These are phyloP conservation scores for Alectura lathami DNA, from an alignment of 2,113 vertebrate species.

Conservation along the genomic window DNA sequence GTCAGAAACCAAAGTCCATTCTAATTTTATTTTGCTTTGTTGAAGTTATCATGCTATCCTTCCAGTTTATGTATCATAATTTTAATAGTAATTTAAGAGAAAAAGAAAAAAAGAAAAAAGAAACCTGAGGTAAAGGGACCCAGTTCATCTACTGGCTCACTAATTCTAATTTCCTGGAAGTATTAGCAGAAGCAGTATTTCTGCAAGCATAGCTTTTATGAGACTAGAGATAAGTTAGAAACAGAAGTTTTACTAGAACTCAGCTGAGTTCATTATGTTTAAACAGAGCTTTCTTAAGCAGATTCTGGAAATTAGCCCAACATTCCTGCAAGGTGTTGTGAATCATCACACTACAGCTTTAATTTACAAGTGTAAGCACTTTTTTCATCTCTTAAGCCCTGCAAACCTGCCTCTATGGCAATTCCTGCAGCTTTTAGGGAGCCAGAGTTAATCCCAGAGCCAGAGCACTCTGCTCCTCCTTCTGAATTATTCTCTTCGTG, in stretches of 20 bases:
- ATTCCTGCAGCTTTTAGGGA: background rate
- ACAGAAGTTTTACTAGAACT: background rate
- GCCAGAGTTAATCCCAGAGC: background rate
- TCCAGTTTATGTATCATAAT: rapidly evolving
- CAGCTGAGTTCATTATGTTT: background rate
- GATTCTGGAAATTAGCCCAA: background rate
- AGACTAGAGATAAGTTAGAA: background rate
- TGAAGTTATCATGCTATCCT: background rate
- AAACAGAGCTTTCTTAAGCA: background rate
- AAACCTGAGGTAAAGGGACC: background rate
- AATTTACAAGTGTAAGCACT: background rate
- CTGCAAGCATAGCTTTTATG: background rate
- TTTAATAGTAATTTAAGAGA: background rate
- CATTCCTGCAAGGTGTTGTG: background rate
- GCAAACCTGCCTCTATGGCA: background rate
- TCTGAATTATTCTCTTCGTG: background rate
- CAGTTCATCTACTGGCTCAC: background rate
- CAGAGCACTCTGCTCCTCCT: background rate
- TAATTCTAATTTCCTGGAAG: background rate
- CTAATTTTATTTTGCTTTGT: background rate
- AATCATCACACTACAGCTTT: background rate
- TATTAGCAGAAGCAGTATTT: background rate
- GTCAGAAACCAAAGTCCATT: background rate
- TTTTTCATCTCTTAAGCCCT: background rate
- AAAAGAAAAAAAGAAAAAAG: no score